Base-by-base conservation (phyloP, 2,888 invertebrate genomes). In the Rhimphoctona megacephalus region DNA sequence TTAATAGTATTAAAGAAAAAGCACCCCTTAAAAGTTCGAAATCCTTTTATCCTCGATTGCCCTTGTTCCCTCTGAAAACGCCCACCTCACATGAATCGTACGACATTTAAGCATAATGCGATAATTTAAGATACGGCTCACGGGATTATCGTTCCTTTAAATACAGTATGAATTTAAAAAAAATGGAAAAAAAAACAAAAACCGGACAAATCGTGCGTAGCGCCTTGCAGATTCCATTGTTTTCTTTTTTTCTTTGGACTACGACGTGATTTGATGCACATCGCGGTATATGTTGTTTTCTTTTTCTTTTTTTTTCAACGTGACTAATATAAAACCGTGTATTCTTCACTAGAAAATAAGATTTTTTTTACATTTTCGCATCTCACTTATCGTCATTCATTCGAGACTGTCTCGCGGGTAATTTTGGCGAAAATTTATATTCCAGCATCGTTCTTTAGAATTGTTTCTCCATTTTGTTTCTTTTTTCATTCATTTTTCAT, bases 71-170 rank as follows among this genome's bases (percentile, higher is more conserved):
- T 85, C 89, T 90, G 88, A 87, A 88, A 72, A 22, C 61, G 8
- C 88, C 89, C 88, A 90, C 89, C 83, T 91, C 91, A 90, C 91
- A 90, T 89, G 89, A 93, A 91, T 92, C 92, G 90, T 92, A 90
- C 90, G 90, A 92, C 91, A 91, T 93, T 92, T 91, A 90, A 90
- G 91, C 91, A 91, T 92, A 92, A 91, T 89, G 90, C 89, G 91
- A 90, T 92, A 92, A 90, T 92, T 92, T 93, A 92, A 90, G 92
- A 91, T 90, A 90, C 90, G 91, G 90, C 90, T 92, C 91, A 91
- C 92, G 92, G 91, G 91, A 91, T 90, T 90, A 92, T 88, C 90
- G 90, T 92, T 93, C 91, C 91, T 91, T 92, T 89, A 88, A 90
- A 80, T 87, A 89, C 87, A 89, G 88, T 89, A 89, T 88, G 89